Evolutionary conservation across 2,113 vertebrate genomes (phyloP), one percentile per base, ranked within the genome.

Genomic region (Bambusicola thoracicus): DNA sequence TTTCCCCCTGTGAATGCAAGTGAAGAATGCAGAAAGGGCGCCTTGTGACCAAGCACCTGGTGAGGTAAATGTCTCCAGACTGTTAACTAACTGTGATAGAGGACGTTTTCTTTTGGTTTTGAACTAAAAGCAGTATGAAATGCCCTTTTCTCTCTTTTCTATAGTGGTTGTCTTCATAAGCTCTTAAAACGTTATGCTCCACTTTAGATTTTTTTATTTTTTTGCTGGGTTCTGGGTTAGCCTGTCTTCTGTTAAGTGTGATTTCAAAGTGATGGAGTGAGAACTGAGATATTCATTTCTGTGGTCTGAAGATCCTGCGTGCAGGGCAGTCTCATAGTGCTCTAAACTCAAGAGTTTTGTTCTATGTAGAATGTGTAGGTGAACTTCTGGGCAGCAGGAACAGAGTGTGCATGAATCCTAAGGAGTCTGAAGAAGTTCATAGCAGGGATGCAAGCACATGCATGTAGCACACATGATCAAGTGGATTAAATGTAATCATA

Each of bases 281-380:
- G 90, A 91, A 46, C 18, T 22, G 27, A 34, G 5, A 4, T 44
- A 7, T 62, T 81, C 0, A 1, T 48, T 69, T 82, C 53, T 48
- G 1, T 36, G 30, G n/a, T 18, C 6, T 4, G 5, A 11, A 9
- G 58, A 62, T 7, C 12, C 36, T 27, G 69, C 12, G 8, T 0
- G 0, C 11, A 22, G 9, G 53, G 43, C 10, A 6, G 40, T 6
- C 29, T 63, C 44, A 77, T n/a, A 40, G 41, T 8, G 27, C 80
- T 69, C 40, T 32, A n/a, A 72, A 18, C n/a, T 4, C 25, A 49
- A 49, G 2, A 0, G 0, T 8, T 18, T 58, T 58, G 34, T 25
- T 51, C n/a, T 21, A 18, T 44, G 6, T 36, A 53, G 49, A 62
- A 25, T 1, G 1, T 20, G 11, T 30, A n/a, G 34, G 22, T 70